Conservation (phyloP, 2,797 vertebrate genomes). For the Muraenolepis orangiensis region DNA sequence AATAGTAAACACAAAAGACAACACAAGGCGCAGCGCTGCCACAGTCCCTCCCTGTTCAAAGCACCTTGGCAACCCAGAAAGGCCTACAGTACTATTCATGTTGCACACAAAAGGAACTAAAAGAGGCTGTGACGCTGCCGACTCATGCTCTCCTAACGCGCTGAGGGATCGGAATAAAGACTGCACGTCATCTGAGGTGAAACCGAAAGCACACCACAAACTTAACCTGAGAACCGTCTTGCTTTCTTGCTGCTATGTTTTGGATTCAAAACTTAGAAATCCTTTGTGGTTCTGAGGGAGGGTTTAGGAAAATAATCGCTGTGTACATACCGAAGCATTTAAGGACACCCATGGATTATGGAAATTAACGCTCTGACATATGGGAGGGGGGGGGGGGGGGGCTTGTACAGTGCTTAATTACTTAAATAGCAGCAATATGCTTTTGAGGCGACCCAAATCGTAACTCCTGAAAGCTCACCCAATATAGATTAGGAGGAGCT, state of each 20-base stretch:
- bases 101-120: not conserved
- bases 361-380: conserved; percentile 26
- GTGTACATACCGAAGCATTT: not conserved
- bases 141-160: not conserved
- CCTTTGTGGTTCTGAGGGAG: not conserved
- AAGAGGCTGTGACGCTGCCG: not conserved
- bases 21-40: not conserved
- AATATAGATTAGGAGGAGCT: conserved; percentile 35
- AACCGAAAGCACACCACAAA: not conserved
- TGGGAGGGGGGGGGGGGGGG: not conserved
- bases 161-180: not conserved
- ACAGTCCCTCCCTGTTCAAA: not conserved
- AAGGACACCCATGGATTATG: conserved; percentile 30
- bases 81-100: not conserved
- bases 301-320: not conserved
- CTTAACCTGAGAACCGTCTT: not conserved
- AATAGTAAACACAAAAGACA: too few relatives aligned
- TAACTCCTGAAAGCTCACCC: conserved; percentile 28
- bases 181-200: not conserved
- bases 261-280: not conserved
- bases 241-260: not conserved
- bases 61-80: not conserved
- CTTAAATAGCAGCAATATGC: conserved; percentile 50
- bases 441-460: conserved; percentile 45
- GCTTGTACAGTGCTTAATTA: conserved; percentile 19